phyloP scores from a whole-genome alignment of 2,888 invertebrate species.

The Encarsia formosa region DNA sequence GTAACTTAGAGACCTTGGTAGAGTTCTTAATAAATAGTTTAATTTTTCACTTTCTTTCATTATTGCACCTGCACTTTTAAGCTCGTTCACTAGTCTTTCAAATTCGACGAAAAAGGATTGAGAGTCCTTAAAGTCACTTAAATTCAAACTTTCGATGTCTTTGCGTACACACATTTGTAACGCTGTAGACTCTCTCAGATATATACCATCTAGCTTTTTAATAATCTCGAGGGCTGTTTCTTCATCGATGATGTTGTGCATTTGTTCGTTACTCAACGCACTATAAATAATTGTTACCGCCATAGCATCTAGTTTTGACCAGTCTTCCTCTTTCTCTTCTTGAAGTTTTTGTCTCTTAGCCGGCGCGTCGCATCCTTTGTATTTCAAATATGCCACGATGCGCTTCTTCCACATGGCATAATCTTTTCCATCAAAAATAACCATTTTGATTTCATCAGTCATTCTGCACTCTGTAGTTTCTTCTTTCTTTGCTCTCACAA shows the following conservation, averaged over 20 bases:
- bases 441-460: slow-evolving; percentile 3
- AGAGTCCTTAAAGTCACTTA: not conserved
- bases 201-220: not conserved
- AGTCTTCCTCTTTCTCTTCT: slow-evolving; percentile 3
- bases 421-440: slow-evolving; percentile 11
- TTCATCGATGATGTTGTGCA: slow-evolving; percentile 24
- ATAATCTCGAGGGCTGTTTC: slow-evolving; percentile 4
- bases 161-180: not conserved
- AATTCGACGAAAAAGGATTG: not conserved
- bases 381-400: not conserved
- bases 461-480: no score
- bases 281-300: slow-evolving; percentile 27
- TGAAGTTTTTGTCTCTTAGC: slow-evolving; percentile 8
- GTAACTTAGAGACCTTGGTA: not conserved
- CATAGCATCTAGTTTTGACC: slow-evolving; percentile 24
- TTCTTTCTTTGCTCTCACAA: no score
- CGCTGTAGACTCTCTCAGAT: not conserved
- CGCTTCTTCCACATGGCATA: slow-evolving; percentile 19
- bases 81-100: not conserved
- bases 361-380: not conserved
- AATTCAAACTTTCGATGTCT: not conserved
- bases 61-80: not conserved
- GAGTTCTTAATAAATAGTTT: not conserved
- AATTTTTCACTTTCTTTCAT: not conserved
- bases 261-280: slow-evolving; percentile 26